phyloP scores from a whole-genome alignment of 2,888 invertebrate genomes.

The Sisyra nigra region DNA sequence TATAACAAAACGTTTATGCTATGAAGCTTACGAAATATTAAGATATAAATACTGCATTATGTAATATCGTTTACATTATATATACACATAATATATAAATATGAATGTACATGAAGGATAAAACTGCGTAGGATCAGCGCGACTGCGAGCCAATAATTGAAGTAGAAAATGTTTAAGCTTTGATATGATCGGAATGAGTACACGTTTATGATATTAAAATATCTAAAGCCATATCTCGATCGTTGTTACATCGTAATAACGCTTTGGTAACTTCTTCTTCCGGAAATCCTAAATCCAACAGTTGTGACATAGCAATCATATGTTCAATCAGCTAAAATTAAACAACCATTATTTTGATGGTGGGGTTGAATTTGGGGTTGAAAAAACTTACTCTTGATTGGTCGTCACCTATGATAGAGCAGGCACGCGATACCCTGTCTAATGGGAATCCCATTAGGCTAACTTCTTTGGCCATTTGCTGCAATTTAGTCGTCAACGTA shows the following conservation, averaged over 20 bases:
- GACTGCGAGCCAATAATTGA: too few relatives aligned
- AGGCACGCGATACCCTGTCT: slow-evolving; percentile 65
- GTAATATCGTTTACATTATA: too few relatives aligned
- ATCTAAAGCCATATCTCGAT: slow-evolving; percentile 73
- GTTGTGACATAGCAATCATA: slow-evolving; percentile 56
- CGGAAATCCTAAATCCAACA: slow-evolving; percentile 69
- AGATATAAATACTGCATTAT: too few relatives aligned
- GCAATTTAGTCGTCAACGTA: slow-evolving; percentile 34
- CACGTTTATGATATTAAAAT: slow-evolving; percentile 1
- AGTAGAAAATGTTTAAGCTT: too few relatives aligned
- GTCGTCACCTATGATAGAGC: slow-evolving; percentile 57
- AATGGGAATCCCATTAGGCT: slow-evolving; percentile 80
- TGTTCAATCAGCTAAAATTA: slow-evolving; percentile 62
- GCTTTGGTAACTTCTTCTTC: slow-evolving; percentile 60
- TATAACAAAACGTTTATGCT: too few relatives aligned
- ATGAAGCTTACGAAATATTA: too few relatives aligned
- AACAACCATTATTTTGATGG: too few relatives aligned
- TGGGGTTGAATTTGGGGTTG: too few relatives aligned
- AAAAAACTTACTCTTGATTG: slow-evolving; percentile 66
- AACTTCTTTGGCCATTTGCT: slow-evolving; percentile 54
- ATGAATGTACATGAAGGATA: too few relatives aligned
- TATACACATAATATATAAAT: too few relatives aligned
- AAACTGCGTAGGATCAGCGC: too few relatives aligned
- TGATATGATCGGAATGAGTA: too few relatives aligned
- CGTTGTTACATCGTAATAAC: slow-evolving; percentile 58